phyloP scores from a whole-genome alignment of 2,888 invertebrate species.

The Dendrolimus houi region DNA sequence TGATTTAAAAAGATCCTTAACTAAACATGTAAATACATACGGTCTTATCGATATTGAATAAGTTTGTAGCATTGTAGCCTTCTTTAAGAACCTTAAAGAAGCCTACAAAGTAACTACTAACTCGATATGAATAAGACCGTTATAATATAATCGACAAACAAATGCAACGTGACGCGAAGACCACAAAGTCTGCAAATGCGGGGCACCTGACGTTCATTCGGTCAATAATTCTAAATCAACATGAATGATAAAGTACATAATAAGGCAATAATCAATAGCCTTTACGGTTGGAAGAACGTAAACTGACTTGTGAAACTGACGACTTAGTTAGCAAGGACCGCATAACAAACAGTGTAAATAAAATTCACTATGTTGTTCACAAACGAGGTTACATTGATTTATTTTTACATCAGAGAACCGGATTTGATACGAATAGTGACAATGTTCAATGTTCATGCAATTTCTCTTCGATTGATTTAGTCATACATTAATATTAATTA shows the following conservation, averaged over 20 bases:
- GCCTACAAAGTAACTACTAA: no score
- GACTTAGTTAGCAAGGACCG: constrained; percentile 1
- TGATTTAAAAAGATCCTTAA: no score
- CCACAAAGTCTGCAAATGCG: no score
- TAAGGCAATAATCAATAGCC: constrained; percentile 6
- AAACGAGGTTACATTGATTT: background rate
- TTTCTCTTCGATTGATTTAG: background rate
- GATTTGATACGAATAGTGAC: background rate
- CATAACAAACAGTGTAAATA: constrained; percentile 2
- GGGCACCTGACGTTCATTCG: background rate
- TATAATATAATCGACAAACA: no score
- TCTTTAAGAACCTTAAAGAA: no score
- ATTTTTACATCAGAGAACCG: background rate
- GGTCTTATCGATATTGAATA: no score
- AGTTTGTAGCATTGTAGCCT: no score
- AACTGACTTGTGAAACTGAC: constrained; percentile 13
- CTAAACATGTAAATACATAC: no score
- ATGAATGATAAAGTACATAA: background rate
- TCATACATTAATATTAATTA: no score
- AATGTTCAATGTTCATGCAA: background rate
- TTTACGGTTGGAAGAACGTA: constrained; percentile 18
- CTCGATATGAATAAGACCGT: no score
- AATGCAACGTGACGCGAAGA: no score
- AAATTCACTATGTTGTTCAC: background rate
- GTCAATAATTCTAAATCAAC: constrained; percentile 8